Percentiles rank a stretch among this genome's conserved stretches.
phyloP scores from a whole-genome alignment of 2,888 invertebrate genomes.

The Zeuzera pyrina region DNA sequence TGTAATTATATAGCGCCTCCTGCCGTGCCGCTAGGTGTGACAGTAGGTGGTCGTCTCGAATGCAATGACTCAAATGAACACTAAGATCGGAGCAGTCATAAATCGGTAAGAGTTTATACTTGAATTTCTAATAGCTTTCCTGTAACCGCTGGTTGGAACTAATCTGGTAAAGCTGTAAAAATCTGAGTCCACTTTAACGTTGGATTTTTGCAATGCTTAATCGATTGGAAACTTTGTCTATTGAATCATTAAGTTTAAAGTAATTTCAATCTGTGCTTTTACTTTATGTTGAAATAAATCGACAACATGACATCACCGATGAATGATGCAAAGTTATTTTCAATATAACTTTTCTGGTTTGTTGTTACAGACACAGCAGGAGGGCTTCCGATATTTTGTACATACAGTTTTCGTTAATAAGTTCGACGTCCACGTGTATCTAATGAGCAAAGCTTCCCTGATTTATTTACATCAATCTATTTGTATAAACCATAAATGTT shows the following conservation, averaged over 20 bases:
- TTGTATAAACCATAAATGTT: not conserved
- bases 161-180: no score
- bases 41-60: constrained; percentile 30
- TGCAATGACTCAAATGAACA: constrained; percentile 46
- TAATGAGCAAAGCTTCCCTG: not conserved
- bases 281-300: constrained; percentile 29
- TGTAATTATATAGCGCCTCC: no score
- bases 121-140: constrained; percentile 27
- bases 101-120: constrained; percentile 31
- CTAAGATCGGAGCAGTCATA: constrained; percentile 26
- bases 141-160: constrained; percentile 16
- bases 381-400: constrained; percentile 19
- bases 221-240: no score
- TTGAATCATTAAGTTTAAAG: no score
- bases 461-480: not conserved
- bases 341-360: constrained; percentile 21
- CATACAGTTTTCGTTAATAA: constrained; percentile 3
- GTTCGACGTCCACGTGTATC: not conserved
- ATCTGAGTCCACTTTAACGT: no score
- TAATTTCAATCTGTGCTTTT: no score
- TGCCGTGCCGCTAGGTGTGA: constrained; percentile 11
- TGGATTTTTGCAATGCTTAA: no score
- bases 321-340: constrained; percentile 22
- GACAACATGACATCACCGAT: constrained; percentile 34
- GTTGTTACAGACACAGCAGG: no score